Percentiles rank a stretch among this genome's conserved stretches.
phyloP scores from a whole-genome alignment of 2,888 invertebrate species.

The Neria commutata region DNA sequence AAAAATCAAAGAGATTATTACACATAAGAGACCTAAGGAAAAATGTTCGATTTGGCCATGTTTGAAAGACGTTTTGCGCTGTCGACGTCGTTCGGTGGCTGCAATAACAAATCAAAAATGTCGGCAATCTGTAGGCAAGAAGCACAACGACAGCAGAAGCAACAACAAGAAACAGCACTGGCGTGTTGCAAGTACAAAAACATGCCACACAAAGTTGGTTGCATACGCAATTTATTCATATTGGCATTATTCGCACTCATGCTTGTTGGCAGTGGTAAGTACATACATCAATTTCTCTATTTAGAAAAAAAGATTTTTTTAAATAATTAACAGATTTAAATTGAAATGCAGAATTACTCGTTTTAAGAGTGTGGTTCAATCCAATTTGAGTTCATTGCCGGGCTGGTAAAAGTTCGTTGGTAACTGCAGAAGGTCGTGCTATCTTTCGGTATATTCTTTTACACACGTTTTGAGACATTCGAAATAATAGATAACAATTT shows the following conservation, averaged over 20 bases:
- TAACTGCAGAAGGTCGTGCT: background rate
- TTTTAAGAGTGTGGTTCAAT: background rate
- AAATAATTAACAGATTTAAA: background rate
- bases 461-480: background rate
- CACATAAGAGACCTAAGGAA: too few species aligned
- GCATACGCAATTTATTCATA: background rate
- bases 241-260: background rate
- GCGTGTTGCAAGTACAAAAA: background rate
- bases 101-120: background rate
- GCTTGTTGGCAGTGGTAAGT: background rate
- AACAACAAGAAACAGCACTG: background rate
- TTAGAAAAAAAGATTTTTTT: too few species aligned
- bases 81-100: background rate
- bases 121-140: too few species aligned
- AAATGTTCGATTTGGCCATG: too few species aligned
- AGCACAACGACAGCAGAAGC: background rate
- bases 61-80: too few species aligned
- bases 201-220: background rate
- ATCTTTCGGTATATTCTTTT: background rate
- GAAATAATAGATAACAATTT: too few species aligned
- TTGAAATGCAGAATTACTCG: background rate
- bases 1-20: background rate
- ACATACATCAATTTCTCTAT: background rate
- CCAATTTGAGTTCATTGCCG: background rate
- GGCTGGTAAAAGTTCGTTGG: too few species aligned